Conservation (phyloP, 2,888 invertebrate species). For the Troilus luridus region DNA sequence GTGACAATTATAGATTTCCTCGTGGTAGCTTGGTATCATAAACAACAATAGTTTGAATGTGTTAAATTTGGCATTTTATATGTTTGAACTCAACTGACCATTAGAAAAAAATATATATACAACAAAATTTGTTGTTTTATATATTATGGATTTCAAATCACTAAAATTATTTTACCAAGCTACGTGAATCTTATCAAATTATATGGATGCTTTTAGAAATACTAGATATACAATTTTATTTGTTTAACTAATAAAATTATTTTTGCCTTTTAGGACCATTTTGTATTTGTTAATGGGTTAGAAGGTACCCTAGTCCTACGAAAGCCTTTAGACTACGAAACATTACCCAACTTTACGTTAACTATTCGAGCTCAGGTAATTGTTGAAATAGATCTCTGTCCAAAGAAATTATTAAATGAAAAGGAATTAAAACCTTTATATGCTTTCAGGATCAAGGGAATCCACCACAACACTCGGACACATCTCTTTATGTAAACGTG, state of each 20-base stretch:
- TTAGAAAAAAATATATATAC: too few species aligned
- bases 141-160: too few species aligned
- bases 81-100: too few species aligned
- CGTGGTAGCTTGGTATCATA: too few species aligned
- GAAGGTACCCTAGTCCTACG: conserved; percentile 87
- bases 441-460: conserved; percentile 81
- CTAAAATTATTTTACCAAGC: too few species aligned
- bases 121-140: too few species aligned
- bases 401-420: neutral
- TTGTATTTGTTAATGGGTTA: conserved; percentile 87
- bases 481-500: conserved; percentile 82
- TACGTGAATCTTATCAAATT: neutral
- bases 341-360: conserved; percentile 82
- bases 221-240: neutral
- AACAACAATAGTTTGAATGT: too few species aligned
- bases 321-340: conserved; percentile 87
- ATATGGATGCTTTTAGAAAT: neutral
- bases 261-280: conserved; percentile 76
- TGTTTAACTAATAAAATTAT: neutral
- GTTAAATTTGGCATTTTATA: too few species aligned
- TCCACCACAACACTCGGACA: conserved; percentile 83
- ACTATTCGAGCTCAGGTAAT: conserved; percentile 74
- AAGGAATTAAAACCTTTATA: neutral
- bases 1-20: too few species aligned
- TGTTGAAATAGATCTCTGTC: neutral